Evolutionary conservation across 1,140 invertebrate species (phyloP).

Genomic region (Drosophila bifasciata): DNA sequence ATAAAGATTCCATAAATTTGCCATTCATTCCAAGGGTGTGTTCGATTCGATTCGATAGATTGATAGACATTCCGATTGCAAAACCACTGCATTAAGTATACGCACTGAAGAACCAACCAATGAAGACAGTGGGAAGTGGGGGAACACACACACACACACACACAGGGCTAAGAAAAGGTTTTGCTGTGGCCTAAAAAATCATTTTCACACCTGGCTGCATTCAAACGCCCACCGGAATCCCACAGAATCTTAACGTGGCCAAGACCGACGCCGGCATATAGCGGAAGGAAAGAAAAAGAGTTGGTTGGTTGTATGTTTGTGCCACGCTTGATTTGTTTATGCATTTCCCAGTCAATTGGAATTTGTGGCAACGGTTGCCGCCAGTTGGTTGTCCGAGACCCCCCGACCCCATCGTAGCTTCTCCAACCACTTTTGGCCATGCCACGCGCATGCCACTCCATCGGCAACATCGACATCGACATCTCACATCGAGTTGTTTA

Average conservation of each 20-base stretch:
- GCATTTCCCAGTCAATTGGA: slow-evolving; percentile 73
- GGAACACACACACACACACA: too few relatives aligned
- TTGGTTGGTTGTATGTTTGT: not conserved
- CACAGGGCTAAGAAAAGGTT: too few relatives aligned
- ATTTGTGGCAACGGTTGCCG: slow-evolving; percentile 46
- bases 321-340: slow-evolving; percentile 72
- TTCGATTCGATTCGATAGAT: slow-evolving; percentile 4
- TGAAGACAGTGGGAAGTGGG: too few relatives aligned
- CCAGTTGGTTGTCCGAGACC: slow-evolving; percentile 44
- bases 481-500: slow-evolving; percentile 59
- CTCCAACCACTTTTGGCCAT: slow-evolving; percentile 53
- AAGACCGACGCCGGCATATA: slow-evolving; percentile 9
- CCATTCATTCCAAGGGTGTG: slow-evolving; percentile 22
- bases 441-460: slow-evolving; percentile 62
- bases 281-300: slow-evolving; percentile 6
- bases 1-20: slow-evolving; percentile 48
- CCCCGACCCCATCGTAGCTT: not conserved
- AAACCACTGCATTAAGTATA: slow-evolving; percentile 46
- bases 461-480: not conserved
- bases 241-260: slow-evolving; percentile 26
- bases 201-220: slow-evolving; percentile 74
- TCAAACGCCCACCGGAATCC: slow-evolving; percentile 2
- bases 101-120: slow-evolving; percentile 28
- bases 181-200: slow-evolving; percentile 33
- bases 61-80: slow-evolving; percentile 44